phyloP scores from a whole-genome alignment of 2,888 invertebrate genomes.

The Thysanoteuthis rhombus region DNA sequence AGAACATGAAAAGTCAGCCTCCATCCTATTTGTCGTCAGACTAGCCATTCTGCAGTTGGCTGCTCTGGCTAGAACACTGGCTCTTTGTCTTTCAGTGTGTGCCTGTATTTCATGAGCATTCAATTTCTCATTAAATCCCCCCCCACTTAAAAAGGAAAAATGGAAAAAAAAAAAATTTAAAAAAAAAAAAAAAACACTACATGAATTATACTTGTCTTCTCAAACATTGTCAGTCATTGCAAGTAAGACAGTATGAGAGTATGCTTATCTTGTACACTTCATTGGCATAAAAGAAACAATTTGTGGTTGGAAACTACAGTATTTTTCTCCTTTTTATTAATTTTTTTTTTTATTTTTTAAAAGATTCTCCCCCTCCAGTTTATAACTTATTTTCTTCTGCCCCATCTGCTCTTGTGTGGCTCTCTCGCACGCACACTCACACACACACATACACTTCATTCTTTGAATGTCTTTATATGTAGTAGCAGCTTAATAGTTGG shows the following conservation, averaged over 20 bases:
- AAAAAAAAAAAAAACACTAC: background rate
- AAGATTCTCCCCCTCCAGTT: background rate
- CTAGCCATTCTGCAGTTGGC: conserved; percentile 23
- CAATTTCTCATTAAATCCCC: conserved; percentile 28
- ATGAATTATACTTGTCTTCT: conserved; percentile 26
- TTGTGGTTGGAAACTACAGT: conserved; percentile 18
- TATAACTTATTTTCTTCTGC: background rate
- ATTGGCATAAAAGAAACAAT: conserved; percentile 15
- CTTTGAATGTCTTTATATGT: background rate
- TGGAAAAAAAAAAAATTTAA: background rate
- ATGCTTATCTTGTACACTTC: conserved; percentile 27
- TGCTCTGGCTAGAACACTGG: background rate
- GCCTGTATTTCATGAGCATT: conserved; percentile 32
- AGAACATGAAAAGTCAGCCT: conserved; percentile 49
- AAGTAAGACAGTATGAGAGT: conserved; percentile 12
- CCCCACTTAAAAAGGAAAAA: background rate
- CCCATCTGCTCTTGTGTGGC: background rate
- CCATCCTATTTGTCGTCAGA: conserved; percentile 48
- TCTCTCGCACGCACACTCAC: background rate
- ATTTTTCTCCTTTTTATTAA: background rate
- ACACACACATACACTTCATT: background rate
- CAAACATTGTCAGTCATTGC: conserved; percentile 27
- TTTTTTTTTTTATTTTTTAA: background rate
- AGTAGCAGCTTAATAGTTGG: background rate
- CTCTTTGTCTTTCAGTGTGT: conserved; percentile 26